Evolutionary conservation across 2,113 vertebrate genomes (phyloP).

Genomic region (Panthera leo): DNA sequence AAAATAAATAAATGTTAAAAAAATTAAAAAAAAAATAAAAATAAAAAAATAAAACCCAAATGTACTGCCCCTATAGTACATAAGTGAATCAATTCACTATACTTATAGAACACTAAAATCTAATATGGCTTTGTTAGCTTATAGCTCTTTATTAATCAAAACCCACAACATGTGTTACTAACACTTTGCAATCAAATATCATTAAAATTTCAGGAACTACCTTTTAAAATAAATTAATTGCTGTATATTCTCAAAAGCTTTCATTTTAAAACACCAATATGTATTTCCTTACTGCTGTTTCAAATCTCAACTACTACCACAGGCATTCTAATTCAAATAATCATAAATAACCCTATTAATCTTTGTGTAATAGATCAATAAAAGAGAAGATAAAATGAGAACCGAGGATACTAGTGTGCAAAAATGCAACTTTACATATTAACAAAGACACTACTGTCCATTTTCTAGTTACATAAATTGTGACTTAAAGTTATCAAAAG

Average conservation of each 20-base stretch:
- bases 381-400: background rate
- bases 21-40: too few relatives aligned
- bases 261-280: background rate
- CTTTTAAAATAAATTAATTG: background rate
- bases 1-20: too few relatives aligned
- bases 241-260: background rate
- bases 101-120: background rate
- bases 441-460: background rate
- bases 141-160: background rate
- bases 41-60: background rate
- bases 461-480: background rate
- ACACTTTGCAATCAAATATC: background rate
- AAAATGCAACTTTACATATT: background rate
- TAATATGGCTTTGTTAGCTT: background rate
- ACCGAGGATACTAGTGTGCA: background rate
- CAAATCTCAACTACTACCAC: background rate
- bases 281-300: background rate
- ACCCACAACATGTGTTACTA: background rate
- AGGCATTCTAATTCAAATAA: background rate
- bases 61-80: background rate
- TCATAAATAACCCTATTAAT: background rate
- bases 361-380: background rate
- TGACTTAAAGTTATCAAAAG: background rate
- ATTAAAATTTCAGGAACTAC: background rate
- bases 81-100: background rate